Conservation (phyloP, 2,113 vertebrate species). For the Ceyx margarethae region DNA sequence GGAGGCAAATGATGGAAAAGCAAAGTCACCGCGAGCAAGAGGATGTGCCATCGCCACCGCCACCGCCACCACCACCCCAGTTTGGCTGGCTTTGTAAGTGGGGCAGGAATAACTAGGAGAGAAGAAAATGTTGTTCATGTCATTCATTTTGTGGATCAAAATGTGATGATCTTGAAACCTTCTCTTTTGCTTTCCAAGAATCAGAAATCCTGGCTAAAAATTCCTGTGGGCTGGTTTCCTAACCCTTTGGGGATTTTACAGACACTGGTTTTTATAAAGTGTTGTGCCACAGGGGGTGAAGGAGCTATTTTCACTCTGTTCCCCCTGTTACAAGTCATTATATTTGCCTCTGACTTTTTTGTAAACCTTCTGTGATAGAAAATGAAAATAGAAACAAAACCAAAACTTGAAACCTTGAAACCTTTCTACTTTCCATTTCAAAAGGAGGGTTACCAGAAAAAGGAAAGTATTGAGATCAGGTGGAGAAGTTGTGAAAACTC, state of each 20-base stretch:
- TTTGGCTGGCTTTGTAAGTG: not conserved
- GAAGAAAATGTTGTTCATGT: not conserved
- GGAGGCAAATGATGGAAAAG: constrained; percentile 48
- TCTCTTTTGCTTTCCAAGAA: not conserved
- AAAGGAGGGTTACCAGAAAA: not conserved
- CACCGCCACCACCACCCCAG: not conserved
- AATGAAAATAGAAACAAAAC: not conserved
- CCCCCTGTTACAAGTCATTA: not conserved
- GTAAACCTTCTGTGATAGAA: not conserved
- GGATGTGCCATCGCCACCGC: constrained; percentile 17
- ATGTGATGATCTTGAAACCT: not conserved
- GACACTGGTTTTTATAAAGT: fast-evolving
- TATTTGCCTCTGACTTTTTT: not conserved
- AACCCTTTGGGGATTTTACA: not conserved
- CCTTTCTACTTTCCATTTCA: not conserved
- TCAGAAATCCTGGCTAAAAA: not conserved
- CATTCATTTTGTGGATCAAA: not conserved
- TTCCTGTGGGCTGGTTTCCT: not conserved
- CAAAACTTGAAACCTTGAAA: not conserved
- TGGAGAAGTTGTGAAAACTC: not conserved
- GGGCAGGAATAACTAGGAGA: not conserved
- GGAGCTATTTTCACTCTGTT: not conserved
- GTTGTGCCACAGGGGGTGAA: not conserved
- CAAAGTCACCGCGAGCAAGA: constrained; percentile 45
- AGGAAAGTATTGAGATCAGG: not conserved